phyloP scores from a whole-genome alignment of 2,888 invertebrate species.

The Drosophila monieri region DNA sequence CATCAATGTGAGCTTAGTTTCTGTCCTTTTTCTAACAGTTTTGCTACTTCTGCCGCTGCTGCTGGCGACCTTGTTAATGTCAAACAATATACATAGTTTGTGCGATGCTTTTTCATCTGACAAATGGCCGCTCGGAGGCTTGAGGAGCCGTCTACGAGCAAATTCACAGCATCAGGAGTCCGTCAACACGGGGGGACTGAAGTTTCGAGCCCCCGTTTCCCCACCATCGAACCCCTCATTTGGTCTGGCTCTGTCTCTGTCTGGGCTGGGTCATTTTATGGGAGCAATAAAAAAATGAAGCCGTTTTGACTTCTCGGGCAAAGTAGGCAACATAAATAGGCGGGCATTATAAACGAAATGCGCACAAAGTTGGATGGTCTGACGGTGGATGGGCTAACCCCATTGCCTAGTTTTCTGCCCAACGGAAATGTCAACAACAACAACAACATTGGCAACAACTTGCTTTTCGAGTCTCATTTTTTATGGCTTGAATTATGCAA shows the following conservation, averaged over 20 bases:
- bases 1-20: slow-evolving; percentile 70
- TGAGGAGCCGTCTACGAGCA: slow-evolving; percentile 42
- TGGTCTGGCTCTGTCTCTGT: slow-evolving; percentile 20
- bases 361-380: slow-evolving; percentile 20
- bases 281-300: slow-evolving; percentile 66
- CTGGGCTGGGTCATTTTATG: slow-evolving; percentile 58
- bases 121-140: slow-evolving; percentile 54
- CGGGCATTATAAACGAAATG: slow-evolving; percentile 68
- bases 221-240: slow-evolving; percentile 17
- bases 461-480: slow-evolving; percentile 47
- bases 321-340: slow-evolving; percentile 59
- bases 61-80: slow-evolving; percentile 73
- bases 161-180: slow-evolving; percentile 61
- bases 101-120: slow-evolving; percentile 55
- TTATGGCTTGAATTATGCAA: slow-evolving; percentile 71
- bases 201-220: not conserved
- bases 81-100: slow-evolving; percentile 75
- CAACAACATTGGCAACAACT: slow-evolving; percentile 49
- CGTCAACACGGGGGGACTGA: slow-evolving; percentile 18
- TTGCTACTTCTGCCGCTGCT: slow-evolving; percentile 8
- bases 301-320: slow-evolving; percentile 29
- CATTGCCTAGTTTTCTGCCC: slow-evolving; percentile 67
- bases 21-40: slow-evolving; percentile 25
- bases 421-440: slow-evolving; percentile 66
- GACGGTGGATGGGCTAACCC: slow-evolving; percentile 49